Evolutionary conservation across 2,797 vertebrate species (phyloP), one percentile per base, ranked within the genome.

Genomic region (Selene dorsalis): DNA sequence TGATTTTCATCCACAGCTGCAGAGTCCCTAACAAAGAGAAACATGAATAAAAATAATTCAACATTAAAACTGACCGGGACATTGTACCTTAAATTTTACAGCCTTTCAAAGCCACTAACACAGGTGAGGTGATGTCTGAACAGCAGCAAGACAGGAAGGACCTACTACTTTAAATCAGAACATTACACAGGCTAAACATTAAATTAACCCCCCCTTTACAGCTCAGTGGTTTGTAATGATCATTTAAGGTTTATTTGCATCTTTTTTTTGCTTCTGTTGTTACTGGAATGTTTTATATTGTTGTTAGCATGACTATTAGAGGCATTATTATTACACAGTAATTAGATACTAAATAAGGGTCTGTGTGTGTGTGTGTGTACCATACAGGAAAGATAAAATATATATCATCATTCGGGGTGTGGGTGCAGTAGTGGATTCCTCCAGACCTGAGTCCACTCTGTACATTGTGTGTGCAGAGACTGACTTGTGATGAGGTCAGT

Each of bases 1-100:
- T 20, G 26, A 0, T 55, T 9, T 53, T 65, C 75, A 61, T 91
- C 79, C 30, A 2, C 50, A 26, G 92, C 86, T 0, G 86, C 87
- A 0, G 0, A 75, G 32, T 79, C 76, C 92, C 91, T 92, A 43
- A 69, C 0, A 43, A 4, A 56, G 17, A 48, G 17, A 24, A 68
- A 73, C 24, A 53, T 13, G 14, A 35, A 35, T 47, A 47, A 17
- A 61, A 41, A 41, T 24, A 16, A 47, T 48, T 48, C 39, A 62
- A 12, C 14, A 45, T 62, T 17, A 20, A 63, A 63, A 45, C 24
- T 63, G 9, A 28, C 59, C 2, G 9, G 58, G n/a, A 24, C 7
- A 39, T 7, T 39, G 6, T 38, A 38, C 8, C 38, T 39, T 39
- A 3, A 22, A 22, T 22, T 20, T 22, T 22, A 22, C 3, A 50